phyloP scores from a whole-genome alignment of 1,140 invertebrate genomes.

The Cydia splendana region DNA sequence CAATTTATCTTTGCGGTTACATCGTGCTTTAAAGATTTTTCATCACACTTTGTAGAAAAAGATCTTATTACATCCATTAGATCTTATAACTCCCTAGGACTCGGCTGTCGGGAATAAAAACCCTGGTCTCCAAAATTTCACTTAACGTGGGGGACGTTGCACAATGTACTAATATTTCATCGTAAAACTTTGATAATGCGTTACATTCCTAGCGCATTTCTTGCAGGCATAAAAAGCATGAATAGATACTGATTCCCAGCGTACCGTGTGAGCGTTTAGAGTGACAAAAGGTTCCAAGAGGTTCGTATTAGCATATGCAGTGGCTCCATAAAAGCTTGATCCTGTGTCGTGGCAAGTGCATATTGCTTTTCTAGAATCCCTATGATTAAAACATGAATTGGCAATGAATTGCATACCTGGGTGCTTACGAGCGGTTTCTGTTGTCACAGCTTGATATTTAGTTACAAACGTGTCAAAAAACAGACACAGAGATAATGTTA shows the following conservation, averaged over 20 bases:
- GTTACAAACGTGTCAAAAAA: not conserved
- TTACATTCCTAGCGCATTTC: not conserved
- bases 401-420: not conserved
- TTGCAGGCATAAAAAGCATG: not conserved
- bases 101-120: too few species aligned
- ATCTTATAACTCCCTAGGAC: too few species aligned
- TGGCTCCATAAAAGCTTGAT: conserved; percentile 15
- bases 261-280: not conserved
- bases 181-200: not conserved
- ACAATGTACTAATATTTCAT: too few species aligned
- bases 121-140: too few species aligned
- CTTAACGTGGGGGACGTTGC: too few species aligned
- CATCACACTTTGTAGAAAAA: too few species aligned
- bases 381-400: conserved; percentile 25
- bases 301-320: conserved; percentile 27
- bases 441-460: not conserved
- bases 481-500: too few species aligned
- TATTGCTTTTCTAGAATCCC: conserved; percentile 19
- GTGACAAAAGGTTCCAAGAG: conserved; percentile 18
- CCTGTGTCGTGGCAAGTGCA: not conserved
- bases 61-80: too few species aligned
- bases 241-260: not conserved
- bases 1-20: too few species aligned
- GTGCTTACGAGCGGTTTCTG: not conserved
- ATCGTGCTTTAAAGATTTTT: not conserved